Conservation (phyloP, 1,140 invertebrate genomes). For the Zaprionus ornatus region DNA sequence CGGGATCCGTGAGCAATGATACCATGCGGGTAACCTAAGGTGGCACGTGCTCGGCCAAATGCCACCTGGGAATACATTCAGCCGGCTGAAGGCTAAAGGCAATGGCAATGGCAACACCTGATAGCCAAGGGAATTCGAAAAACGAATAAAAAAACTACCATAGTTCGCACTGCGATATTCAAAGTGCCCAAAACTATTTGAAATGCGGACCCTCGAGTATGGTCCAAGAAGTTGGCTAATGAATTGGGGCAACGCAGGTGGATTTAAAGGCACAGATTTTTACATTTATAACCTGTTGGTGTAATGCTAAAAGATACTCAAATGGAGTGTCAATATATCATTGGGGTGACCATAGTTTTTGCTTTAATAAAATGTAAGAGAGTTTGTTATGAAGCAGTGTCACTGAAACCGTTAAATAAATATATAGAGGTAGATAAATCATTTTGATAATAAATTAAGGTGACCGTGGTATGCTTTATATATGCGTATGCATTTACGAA, state of each 20-base stretch:
- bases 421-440: too few species aligned
- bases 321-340: not conserved
- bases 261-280: not conserved
- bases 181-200: slow-evolving; percentile 7
- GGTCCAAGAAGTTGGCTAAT: not conserved
- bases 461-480: too few species aligned
- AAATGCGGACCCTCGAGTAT: not conserved
- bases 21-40: slow-evolving; percentile 27
- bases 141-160: not conserved
- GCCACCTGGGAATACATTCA: slow-evolving; percentile 38
- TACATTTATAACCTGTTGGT: not conserved
- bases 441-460: too few species aligned
- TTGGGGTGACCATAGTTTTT: not conserved
- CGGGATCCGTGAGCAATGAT: slow-evolving; percentile 31
- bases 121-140: slow-evolving; percentile 5
- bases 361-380: not conserved
- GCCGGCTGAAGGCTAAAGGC: not conserved
- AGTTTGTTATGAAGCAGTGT: too few species aligned
- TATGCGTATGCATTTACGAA: too few species aligned
- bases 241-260: not conserved
- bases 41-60: slow-evolving; percentile 34
- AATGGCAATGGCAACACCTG: slow-evolving; percentile 21
- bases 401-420: too few species aligned
- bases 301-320: rapidly evolving
- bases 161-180: not conserved